These are phyloP conservation scores for Allacma fusca DNA, from an alignment of 2,888 invertebrate species.

Conservation along the genomic window DNA sequence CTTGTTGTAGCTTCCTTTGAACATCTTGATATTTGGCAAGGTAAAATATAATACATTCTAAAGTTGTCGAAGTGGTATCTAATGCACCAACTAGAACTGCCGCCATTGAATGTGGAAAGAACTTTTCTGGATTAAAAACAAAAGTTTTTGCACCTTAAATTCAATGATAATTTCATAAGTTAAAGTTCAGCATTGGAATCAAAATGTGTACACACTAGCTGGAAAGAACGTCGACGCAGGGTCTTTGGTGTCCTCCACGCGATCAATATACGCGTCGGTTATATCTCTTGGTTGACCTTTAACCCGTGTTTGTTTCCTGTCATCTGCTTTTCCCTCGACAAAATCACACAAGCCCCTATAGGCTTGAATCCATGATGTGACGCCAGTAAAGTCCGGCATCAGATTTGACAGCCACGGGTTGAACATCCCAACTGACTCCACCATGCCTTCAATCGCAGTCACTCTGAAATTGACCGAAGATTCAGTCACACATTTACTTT, in stretches of 20 bases:
- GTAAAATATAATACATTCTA: neutral
- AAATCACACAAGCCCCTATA: neutral
- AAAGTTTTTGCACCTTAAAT: too few species aligned
- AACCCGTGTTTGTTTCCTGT: neutral
- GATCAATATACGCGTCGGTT: constrained; percentile 18
- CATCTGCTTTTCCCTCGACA: neutral
- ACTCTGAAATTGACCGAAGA: neutral
- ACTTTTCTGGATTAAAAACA: neutral
- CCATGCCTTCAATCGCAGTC: neutral
- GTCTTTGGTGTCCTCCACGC: neutral
- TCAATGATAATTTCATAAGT: neutral
- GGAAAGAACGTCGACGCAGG: neutral
- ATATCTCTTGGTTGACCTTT: constrained; percentile 5
- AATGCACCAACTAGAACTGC: neutral
- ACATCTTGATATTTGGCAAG: neutral
- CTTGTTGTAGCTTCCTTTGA: neutral
- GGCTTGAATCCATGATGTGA: neutral
- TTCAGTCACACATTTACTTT: too few species aligned
- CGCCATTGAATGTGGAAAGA: neutral
- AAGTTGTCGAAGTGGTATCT: neutral
- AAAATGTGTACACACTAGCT: neutral
- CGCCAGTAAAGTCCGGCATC: neutral
- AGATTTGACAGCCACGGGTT: neutral
- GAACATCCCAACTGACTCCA: neutral
- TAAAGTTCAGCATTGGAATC: too few species aligned